Evolutionary conservation across 23 tunicate species (phyloP), one percentile per base, ranked within the genome.

Genomic region (Diplosoma virens): DNA sequence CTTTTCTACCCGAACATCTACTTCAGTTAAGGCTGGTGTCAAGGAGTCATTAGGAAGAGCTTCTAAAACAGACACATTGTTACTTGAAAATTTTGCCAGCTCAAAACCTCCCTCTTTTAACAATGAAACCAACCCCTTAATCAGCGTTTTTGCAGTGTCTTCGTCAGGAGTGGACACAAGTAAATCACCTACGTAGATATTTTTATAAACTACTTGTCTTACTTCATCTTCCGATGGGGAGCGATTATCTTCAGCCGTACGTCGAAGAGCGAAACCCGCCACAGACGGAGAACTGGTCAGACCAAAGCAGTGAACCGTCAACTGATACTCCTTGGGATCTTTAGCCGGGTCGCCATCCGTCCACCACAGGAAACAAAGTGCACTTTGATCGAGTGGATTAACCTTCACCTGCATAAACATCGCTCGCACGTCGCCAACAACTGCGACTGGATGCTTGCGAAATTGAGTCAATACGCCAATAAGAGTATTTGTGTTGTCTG

Each of bases 251-350:
- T n/a, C n/a, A n/a, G n/a, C n/a, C n/a, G n/a, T n/a, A n/a, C n/a
- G n/a, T n/a, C n/a, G n/a, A n/a, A n/a, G n/a, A n/a, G n/a, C n/a
- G n/a, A n/a, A n/a, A n/a, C n/a, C n/a, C n/a, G n/a, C n/a, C 50
- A 41, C 50, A 41, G 11, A 41, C 50, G 50, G 50, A 7, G 50
- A 55, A 55, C n/a, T n/a, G n/a, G n/a, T n/a, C n/a, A n/a, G n/a
- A n/a, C n/a, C n/a, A n/a, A n/a, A n/a, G n/a, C 63, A 55, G 24
- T 55, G 63, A 16, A 25, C 63, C 24, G 63, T 55, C 63, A 55
- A 11, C 20, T 55, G 63, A 55, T 55, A 55, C 20, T 55, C 24
- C 63, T 20, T 55, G 21, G 63, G 63, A 11, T 4, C 25, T 20
- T 20, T 16, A 55, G 63, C 20, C 63, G 63, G 63, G 63, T 55